Percentiles rank a stretch among this genome's conserved stretches.
phyloP scores from a whole-genome alignment of 2,888 invertebrate species.

The Pristionchus mayeri region DNA sequence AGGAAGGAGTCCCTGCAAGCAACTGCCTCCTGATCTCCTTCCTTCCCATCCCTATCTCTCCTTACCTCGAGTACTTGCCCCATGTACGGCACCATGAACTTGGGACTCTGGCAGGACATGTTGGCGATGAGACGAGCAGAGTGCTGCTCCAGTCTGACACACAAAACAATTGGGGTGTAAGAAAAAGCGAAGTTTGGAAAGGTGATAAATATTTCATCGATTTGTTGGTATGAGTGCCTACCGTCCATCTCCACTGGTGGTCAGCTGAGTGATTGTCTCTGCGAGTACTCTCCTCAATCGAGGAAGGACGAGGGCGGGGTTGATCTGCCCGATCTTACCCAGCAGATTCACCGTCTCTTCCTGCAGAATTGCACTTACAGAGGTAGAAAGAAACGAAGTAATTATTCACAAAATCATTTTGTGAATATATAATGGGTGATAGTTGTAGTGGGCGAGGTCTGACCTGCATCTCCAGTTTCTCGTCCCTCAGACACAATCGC shows the following conservation, averaged over 20 bases:
- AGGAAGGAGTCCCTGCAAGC: conserved; percentile 81
- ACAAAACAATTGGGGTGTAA: too few species aligned
- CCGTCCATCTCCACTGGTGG: conserved; percentile 66
- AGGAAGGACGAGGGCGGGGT: conserved; percentile 98
- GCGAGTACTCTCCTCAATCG: conserved; percentile 92
- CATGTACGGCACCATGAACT: conserved; percentile 94
- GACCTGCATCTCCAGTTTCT: conserved; percentile 78
- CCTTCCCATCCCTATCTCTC: too few species aligned
- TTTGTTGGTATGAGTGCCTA: background rate
- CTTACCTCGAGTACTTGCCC: conserved; percentile 87
- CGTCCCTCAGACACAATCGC: conserved; percentile 95
- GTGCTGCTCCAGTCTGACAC: conserved; percentile 87
- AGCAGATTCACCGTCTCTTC: conserved; percentile 60
- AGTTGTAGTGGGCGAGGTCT: background rate
- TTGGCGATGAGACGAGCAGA: conserved; percentile 95
- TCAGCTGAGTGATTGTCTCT: conserved; percentile 78
- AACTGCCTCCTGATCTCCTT: too few species aligned
- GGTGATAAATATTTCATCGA: background rate
- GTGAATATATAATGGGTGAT: too few species aligned
- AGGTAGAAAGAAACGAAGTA: too few species aligned
- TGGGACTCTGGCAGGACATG: conserved; percentile 92
- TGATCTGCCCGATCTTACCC: conserved; percentile 80
- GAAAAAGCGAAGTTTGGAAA: too few species aligned
- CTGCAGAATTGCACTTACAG: too few species aligned
- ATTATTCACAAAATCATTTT: too few species aligned